Conservation (phyloP, 2,113 vertebrate genomes). For the Mungos mungo region DNA sequence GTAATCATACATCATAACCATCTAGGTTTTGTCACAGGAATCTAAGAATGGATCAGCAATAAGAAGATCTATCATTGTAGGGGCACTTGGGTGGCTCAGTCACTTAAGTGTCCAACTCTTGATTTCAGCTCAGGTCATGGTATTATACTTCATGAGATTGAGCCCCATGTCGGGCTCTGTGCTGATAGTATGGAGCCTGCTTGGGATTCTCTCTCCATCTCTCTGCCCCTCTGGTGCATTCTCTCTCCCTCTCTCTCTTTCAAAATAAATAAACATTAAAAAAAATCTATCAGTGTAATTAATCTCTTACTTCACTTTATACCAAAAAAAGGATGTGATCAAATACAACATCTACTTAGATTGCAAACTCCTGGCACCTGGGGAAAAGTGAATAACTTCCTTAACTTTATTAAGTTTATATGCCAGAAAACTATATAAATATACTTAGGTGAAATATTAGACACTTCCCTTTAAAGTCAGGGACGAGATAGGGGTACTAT, state of each 20-base stretch:
- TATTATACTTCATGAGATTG: too few species aligned
- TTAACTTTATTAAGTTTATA: not conserved
- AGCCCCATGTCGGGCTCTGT: too few species aligned
- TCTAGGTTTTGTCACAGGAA: not conserved
- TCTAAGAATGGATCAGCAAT: not conserved
- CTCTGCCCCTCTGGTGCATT: too few species aligned
- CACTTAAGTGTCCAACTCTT: too few species aligned
- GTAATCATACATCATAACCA: not conserved
- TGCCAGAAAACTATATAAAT: not conserved
- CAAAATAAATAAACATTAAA: too few species aligned
- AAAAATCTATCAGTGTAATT: not conserved
- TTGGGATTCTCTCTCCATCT: too few species aligned
- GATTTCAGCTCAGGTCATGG: too few species aligned
- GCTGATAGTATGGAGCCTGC: too few species aligned
- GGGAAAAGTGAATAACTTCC: not conserved
- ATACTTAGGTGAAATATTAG: not conserved
- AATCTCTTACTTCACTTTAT: not conserved
- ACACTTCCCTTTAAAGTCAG: not conserved
- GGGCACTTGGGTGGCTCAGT: too few species aligned
- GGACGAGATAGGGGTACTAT: not conserved
- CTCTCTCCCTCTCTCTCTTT: too few species aligned
- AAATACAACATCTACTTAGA: not conserved
- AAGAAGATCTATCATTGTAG: not conserved
- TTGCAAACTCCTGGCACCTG: not conserved
- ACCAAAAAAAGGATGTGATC: not conserved